Evolutionary conservation across 2,888 invertebrate species (phyloP).

Genomic region (Dinocampus coccinellae): DNA sequence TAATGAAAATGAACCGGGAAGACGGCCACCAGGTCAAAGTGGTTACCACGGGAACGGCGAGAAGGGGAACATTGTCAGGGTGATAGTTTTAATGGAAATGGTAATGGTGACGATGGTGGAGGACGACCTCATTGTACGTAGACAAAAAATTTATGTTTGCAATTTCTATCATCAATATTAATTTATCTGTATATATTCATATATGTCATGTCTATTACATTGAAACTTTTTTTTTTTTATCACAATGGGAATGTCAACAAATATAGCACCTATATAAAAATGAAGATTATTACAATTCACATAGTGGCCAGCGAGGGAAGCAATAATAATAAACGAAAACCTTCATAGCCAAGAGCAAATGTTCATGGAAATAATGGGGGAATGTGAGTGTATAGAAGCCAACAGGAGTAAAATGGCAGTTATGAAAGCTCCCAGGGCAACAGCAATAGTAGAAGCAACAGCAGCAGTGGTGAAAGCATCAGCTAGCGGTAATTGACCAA

Average conservation of each 20-base stretch:
- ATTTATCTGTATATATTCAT: background rate
- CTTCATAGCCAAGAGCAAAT: background rate
- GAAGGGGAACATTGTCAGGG: constrained; percentile 10
- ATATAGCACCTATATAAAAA: background rate
- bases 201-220: background rate
- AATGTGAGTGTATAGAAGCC: constrained; percentile 1
- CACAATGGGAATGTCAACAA: background rate
- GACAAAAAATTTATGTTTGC: background rate
- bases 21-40: constrained; percentile 29
- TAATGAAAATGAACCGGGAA: constrained; percentile 19
- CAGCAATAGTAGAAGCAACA: background rate
- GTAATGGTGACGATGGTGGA: constrained; percentile 18
- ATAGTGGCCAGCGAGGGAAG: background rate
- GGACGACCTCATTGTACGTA: background rate
- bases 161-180: constrained; percentile 6
- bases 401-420: background rate
- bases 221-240: background rate
- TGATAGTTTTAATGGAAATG: constrained; percentile 32
- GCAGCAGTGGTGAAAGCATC: background rate
- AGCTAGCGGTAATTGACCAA: background rate
- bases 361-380: background rate
- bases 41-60: constrained; percentile 25
- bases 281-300: constrained; percentile 2
- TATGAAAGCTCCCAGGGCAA: background rate
- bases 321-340: constrained; percentile 14